Evolutionary conservation across 2,113 vertebrate genomes (phyloP).

Genomic region (Polypterus bichir): DNA sequence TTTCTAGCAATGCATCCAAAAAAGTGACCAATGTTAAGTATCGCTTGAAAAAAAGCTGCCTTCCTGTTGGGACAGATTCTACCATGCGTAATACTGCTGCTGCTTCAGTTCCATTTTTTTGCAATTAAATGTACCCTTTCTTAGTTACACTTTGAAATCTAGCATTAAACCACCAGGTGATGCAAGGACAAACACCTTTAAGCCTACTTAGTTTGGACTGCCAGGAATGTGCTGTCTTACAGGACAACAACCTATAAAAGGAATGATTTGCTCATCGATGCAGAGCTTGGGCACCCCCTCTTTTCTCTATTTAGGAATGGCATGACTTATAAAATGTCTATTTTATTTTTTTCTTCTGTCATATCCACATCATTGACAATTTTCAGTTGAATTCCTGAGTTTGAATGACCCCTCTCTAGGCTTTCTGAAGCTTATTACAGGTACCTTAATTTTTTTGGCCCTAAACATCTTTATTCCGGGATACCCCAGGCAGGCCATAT

Average conservation of each 20-base stretch:
- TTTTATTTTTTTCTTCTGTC: conserved; percentile 14
- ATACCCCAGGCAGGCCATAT: conserved; percentile 22
- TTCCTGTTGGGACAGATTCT: conserved; percentile 13
- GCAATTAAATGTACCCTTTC: conserved; percentile 10
- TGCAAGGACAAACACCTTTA: conserved; percentile 18
- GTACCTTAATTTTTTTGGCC: conserved; percentile 9
- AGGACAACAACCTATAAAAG: conserved; percentile 11
- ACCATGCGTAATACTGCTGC: conserved; percentile 13
- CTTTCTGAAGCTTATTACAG: background rate
- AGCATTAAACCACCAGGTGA: conserved; percentile 16
- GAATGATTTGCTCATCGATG: conserved; percentile 18
- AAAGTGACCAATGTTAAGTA: conserved; percentile 16
- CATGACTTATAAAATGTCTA: conserved; percentile 19
- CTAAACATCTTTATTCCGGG: conserved; percentile 21
- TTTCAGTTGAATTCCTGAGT: conserved; percentile 18
- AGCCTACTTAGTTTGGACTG: conserved; percentile 15
- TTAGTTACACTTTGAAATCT: conserved; percentile 16
- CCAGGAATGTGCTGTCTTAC: conserved; percentile 12
- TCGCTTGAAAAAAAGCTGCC: conserved; percentile 9
- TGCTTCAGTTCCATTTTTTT: conserved; percentile 6
- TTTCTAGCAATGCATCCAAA: conserved; percentile 10
- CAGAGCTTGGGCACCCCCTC: conserved; percentile 17
- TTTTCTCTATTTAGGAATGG: conserved; percentile 11
- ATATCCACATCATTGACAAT: conserved; percentile 18
- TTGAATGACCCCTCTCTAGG: conserved; percentile 15